phyloP scores from a whole-genome alignment of 2,888 invertebrate genomes.

The Hesperia comma region DNA sequence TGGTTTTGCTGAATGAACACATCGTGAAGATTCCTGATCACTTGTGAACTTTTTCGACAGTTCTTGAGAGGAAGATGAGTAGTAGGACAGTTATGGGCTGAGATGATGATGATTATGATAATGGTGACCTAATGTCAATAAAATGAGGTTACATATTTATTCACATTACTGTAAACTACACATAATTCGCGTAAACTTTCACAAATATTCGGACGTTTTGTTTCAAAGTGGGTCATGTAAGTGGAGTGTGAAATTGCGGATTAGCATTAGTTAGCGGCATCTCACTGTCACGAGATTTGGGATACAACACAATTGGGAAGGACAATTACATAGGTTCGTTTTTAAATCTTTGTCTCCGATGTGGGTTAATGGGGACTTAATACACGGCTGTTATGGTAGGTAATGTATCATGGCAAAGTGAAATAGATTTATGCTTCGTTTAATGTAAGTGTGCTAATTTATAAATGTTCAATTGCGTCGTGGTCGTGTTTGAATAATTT shows the following conservation, averaged over 20 bases:
- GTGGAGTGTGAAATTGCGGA: not conserved
- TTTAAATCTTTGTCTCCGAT: not conserved
- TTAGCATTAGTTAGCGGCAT: not conserved
- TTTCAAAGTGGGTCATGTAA: not conserved
- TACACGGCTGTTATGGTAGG: not conserved
- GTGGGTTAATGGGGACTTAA: not conserved
- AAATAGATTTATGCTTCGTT: not conserved
- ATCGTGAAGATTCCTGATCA: no score
- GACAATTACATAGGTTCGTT: not conserved
- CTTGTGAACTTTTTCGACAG: no score
- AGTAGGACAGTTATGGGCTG: no score
- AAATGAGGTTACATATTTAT: not conserved
- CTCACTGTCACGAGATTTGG: not conserved
- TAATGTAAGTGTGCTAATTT: no score
- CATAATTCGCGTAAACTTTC: not conserved
- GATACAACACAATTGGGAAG: not conserved
- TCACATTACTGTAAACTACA: not conserved
- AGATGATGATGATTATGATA: no score
- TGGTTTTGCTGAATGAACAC: no score
- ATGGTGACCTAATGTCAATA: no score
- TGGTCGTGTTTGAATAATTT: no score
- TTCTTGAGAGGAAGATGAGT: no score
- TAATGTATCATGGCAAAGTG: not conserved
- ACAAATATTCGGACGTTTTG: not conserved
- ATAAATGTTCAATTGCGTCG: no score